A percentile compares a stretch with the other conserved stretches of the same genome.
These are phyloP conservation scores for Coryphaenoides rupestris DNA, from an alignment of 2,113 vertebrate genomes.

Conservation along the genomic window DNA sequence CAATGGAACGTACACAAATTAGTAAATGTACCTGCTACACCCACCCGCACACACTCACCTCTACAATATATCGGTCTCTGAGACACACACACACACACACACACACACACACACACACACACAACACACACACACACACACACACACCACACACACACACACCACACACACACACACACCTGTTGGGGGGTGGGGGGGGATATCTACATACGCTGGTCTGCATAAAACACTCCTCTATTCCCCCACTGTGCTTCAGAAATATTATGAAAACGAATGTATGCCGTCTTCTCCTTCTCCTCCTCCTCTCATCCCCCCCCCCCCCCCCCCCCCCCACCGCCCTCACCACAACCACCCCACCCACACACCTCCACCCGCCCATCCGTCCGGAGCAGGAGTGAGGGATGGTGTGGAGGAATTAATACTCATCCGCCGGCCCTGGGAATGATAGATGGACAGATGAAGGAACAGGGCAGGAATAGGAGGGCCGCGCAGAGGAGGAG, in stretches of 20 bases:
- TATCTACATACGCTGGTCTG: slow-evolving; percentile 45
- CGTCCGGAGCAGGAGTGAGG: slow-evolving; percentile 66
- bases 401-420: slow-evolving; percentile 77
- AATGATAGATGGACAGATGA: slow-evolving; percentile 77
- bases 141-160: neutral
- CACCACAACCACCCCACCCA: slow-evolving; percentile 19
- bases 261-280: slow-evolving; percentile 72
- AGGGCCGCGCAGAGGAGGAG: neutral
- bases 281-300: slow-evolving; percentile 40
- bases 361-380: slow-evolving; percentile 59
- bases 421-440: slow-evolving; percentile 72
- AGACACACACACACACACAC: too few species aligned
- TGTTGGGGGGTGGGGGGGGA: slow-evolving; percentile 27
- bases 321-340: neutral
- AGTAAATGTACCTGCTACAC: neutral
- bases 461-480: slow-evolving; percentile 54
- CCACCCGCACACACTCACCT: slow-evolving; percentile 22
- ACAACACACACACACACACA: too few species aligned
- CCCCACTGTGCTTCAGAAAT: slow-evolving; percentile 51
- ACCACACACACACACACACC: slow-evolving; percentile 22
- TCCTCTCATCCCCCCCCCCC: slow-evolving; percentile 18
- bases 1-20: too few species aligned
- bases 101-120: too few species aligned
- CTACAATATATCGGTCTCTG: too few species aligned
- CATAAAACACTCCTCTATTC: slow-evolving; percentile 19